Evolutionary conservation across 2,797 vertebrate species (phyloP).

Genomic region (Rhynchonycteris naso): DNA sequence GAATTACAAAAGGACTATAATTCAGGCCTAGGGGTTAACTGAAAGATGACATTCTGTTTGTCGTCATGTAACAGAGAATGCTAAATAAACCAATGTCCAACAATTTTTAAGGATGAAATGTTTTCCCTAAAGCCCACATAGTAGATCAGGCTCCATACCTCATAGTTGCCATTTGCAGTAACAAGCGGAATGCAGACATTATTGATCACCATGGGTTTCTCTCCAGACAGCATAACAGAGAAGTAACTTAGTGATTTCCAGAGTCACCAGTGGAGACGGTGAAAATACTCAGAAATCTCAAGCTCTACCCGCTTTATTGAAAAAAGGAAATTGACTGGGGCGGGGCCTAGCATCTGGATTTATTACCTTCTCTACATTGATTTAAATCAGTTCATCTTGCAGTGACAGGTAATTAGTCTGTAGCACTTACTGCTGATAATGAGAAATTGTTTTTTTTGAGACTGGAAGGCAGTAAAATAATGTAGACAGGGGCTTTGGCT

Average conservation of each 20-base stretch:
- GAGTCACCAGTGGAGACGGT: background rate
- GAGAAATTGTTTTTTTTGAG: constrained; percentile 32
- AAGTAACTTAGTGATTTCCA: background rate
- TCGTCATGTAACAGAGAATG: background rate
- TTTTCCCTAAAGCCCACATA: background rate
- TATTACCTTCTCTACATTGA: background rate
- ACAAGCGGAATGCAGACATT: background rate
- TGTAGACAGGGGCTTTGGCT: background rate
- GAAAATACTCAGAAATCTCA: constrained; percentile 37
- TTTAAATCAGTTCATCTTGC: background rate
- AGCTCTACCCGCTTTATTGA: background rate
- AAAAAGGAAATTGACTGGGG: background rate
- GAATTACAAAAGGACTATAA: background rate
- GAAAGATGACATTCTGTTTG: constrained; percentile 16
- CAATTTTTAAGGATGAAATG: background rate
- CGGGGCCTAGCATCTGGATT: background rate
- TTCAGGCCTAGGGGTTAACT: background rate
- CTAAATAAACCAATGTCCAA: background rate
- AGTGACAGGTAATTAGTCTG: background rate
- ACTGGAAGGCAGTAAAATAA: background rate
- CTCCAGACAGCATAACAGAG: background rate
- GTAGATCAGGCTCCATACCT: background rate
- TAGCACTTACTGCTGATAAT: background rate
- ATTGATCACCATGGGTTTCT: background rate
- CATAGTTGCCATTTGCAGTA: background rate